Conservation (phyloP, 92 coral and sea anemone species). For the Epizoanthus fatuus region DNA sequence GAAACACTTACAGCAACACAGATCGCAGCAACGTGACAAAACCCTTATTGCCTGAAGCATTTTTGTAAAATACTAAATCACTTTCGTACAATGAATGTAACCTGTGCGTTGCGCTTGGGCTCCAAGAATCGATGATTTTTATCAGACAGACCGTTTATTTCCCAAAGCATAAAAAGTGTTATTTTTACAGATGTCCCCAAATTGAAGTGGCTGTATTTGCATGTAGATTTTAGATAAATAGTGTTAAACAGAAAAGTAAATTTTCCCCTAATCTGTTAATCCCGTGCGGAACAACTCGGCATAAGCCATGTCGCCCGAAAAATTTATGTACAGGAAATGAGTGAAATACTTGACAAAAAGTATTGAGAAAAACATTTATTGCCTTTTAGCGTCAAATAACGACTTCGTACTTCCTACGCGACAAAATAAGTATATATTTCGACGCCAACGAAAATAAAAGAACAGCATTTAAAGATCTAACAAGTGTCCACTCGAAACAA, state of each 20-base stretch:
- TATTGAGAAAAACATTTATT: conserved; percentile 28
- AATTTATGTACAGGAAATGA: conserved; percentile 28
- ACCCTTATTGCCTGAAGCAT: conserved; percentile 11
- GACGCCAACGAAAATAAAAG: conserved; percentile 36
- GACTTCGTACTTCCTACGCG: conserved; percentile 32
- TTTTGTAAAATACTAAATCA: conserved; percentile 36
- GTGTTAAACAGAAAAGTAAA: conserved; percentile 19
- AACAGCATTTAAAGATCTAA: conserved; percentile 9
- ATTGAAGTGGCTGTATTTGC: conserved; percentile 20
- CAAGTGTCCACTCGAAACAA: conserved; percentile 3
- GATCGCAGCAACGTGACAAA: conserved; percentile 22
- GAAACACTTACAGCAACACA: not conserved
- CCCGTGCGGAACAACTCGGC: not conserved
- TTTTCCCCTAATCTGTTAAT: conserved; percentile 38
- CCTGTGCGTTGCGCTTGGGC: not conserved
- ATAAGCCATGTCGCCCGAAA: conserved; percentile 5
- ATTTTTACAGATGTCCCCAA: conserved; percentile 8
- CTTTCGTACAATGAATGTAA: conserved; percentile 36
- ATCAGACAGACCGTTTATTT: not conserved
- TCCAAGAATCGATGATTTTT: conserved; percentile 16
- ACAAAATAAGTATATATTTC: conserved; percentile 17
- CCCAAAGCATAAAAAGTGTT: not conserved
- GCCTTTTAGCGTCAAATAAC: conserved; percentile 31
- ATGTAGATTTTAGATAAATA: conserved; percentile 21
- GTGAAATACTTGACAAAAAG: conserved; percentile 18